Evolutionary conservation across 2,113 vertebrate genomes (phyloP), one percentile per base, ranked within the genome.

Genomic region (Vulpes lagopus): DNA sequence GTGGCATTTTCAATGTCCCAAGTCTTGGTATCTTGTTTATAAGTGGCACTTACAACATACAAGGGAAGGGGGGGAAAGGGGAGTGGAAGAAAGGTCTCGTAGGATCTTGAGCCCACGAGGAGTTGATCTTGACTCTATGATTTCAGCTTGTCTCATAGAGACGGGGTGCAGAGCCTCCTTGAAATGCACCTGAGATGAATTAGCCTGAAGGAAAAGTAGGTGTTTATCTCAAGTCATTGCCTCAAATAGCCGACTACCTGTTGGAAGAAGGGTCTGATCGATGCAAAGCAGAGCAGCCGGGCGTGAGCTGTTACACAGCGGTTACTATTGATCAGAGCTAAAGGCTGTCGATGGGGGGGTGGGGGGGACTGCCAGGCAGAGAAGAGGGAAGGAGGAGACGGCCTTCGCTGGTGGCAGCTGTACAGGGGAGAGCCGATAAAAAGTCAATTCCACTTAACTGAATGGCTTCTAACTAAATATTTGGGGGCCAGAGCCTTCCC

Each of bases 361-460:
- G 98, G 98, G 97, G 98, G 59, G 96, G 98, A 98, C 98, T 99
- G 99, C 99, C 99, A 99, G 98, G 96, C 93, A 1, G 97, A 98
- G 97, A 98, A 98, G 96, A 97, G 97, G 74, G 95, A 98, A 98
- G 99, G 98, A 98, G 99, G 99, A 99, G 99, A 99, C 98, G 38
- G 99, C 99, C 98, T 99, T 99, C 87, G 98, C 99, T 99, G 97
- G 98, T 99, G 99, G 99, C 99, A 99, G 98, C 99, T 97, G 96
- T 98, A 98, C 98, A 99, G 99, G 99, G 98, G 98, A 99, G 98
- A 98, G 98, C 99, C 98, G 98, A 99, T 99, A 99, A 99, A 98
- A 99, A 99, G 99, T 99, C 99, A 99, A 99, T 99, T 99, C 99
- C 99, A 99, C 99, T 99, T 99, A 99, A 99, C 98, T 98, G 99